A percentile compares a stretch with the other conserved stretches of the same genome.
phyloP scores from a whole-genome alignment of 2,888 invertebrate genomes.

The Aphrophora alni region DNA sequence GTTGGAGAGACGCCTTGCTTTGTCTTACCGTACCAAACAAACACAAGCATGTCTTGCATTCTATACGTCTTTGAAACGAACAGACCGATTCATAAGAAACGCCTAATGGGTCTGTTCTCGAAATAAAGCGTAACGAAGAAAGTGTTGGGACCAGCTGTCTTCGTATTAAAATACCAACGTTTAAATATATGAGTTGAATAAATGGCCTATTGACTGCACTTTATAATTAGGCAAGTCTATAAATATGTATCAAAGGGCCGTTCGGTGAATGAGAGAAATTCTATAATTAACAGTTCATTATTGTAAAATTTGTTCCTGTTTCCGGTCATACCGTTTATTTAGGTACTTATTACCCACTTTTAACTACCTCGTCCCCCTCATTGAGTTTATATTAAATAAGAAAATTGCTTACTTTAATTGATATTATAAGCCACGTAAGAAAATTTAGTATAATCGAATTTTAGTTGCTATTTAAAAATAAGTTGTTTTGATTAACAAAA shows the following conservation, averaged over 20 bases:
- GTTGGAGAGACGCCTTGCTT: neutral
- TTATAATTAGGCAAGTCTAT: neutral
- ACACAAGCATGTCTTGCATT: neutral
- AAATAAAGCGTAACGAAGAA: conserved; percentile 2
- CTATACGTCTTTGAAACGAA: neutral
- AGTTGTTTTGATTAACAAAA: too few species aligned
- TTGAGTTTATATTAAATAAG: neutral
- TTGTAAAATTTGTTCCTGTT: neutral
- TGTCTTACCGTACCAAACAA: neutral
- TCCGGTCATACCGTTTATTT: neutral
- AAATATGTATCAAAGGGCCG: neutral
- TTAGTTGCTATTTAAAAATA: too few species aligned
- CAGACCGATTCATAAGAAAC: conserved; percentile 7
- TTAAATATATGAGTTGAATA: conserved; percentile 2
- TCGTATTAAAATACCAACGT: conserved; percentile 2
- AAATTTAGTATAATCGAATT: too few species aligned
- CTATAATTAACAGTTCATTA: neutral
- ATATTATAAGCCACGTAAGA: neutral
- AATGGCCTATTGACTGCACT: conserved; percentile 1
- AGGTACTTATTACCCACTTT: neutral
- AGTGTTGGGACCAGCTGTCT: neutral
- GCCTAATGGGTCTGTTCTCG: conserved; percentile 6
- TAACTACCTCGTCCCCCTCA: neutral
- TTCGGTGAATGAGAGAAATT: neutral
- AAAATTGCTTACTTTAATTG: neutral